phyloP scores from a whole-genome alignment of 1,140 invertebrate species.

The Oedothorax gibbosus region DNA sequence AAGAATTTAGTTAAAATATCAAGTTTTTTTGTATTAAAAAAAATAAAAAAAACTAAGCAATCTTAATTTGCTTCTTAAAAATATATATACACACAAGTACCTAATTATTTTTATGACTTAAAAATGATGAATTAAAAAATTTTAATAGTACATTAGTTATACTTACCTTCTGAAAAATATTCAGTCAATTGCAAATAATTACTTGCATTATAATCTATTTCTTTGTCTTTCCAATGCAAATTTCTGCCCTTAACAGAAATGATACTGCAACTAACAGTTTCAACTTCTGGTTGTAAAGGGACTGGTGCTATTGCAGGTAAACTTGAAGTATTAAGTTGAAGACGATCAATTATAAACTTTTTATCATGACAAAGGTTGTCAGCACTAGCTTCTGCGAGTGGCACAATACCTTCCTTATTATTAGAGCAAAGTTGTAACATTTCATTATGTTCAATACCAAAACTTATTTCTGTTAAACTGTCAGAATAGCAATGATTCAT shows the following conservation, averaged over 20 bases:
- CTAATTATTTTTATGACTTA: no score
- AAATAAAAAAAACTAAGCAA: no score
- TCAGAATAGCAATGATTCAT: conserved; percentile 28
- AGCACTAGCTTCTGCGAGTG: neutral
- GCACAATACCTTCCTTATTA: neutral
- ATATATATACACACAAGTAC: no score
- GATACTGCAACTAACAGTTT: neutral
- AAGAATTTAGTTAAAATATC: no score
- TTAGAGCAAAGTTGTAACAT: conserved; percentile 47
- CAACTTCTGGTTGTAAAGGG: neutral
- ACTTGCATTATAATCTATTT: conserved; percentile 20
- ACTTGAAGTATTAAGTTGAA: conserved; percentile 1
- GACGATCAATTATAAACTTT: neutral
- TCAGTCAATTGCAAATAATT: conserved; percentile 22
- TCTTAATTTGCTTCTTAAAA: no score
- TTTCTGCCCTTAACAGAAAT: conserved; percentile 18
- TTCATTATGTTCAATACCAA: conserved; percentile 51
- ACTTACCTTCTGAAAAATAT: conserved; percentile 34
- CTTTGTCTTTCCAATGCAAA: conserved; percentile 35
- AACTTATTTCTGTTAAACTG: conserved; percentile 37
- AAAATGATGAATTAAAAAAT: no score
- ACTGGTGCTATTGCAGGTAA: neutral
- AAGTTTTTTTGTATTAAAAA: no score
- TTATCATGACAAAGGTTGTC: conserved; percentile 9
- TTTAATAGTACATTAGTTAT: neutral